Base-by-base conservation (phyloP, 2,113 vertebrate genomes). In the Synchiropus splendidus region DNA sequence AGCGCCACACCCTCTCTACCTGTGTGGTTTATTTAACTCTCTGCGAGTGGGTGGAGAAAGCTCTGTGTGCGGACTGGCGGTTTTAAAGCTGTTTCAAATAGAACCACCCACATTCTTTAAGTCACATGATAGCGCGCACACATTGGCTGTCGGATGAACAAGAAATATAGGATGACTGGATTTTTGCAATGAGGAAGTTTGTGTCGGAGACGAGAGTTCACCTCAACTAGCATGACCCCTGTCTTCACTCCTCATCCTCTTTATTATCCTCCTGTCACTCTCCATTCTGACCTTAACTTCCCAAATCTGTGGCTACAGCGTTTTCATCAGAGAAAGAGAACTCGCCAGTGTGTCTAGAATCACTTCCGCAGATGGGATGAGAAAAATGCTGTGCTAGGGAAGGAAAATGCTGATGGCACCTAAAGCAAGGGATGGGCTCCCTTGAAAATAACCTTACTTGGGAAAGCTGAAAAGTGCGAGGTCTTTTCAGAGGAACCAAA, bases 121-220 rank as follows among this genome's bases (percentile, higher is more conserved):
- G 67, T 74, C 63, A 72, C 61, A 52, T 74, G 48, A 60, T 21
- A 44, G 50, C 37, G 43, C 48, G 8, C 21, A 27, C 21, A 27
- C 21, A 27, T 27, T 27, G 4, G 21, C 21, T 27, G 21, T 63
- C 39, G 12, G 43, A 31, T 39, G 16, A 43, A 45, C 46, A 45
- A 12, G 2, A 35, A 36, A 36, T 39, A 32, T 38, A 41, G 43
- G 16, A 66, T 16, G 39, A 34, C 18, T 4, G 36, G 15, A 34
- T 39, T 36, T 49, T 32, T 49, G 30, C 55, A 44, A 50, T 17
- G 37, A 11, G 55, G 21, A 47, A 39, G 53, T 53, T 60, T 64
- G 59, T n/a, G n/a, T n/a, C n/a, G n/a, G n/a, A n/a, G n/a, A n/a
- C n/a, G 61, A 67, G 52, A 53, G 61, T 53, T 79, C 61, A 77